Conservation (phyloP, 2,797 vertebrate genomes). For the Hemitrygon akajei region DNA sequence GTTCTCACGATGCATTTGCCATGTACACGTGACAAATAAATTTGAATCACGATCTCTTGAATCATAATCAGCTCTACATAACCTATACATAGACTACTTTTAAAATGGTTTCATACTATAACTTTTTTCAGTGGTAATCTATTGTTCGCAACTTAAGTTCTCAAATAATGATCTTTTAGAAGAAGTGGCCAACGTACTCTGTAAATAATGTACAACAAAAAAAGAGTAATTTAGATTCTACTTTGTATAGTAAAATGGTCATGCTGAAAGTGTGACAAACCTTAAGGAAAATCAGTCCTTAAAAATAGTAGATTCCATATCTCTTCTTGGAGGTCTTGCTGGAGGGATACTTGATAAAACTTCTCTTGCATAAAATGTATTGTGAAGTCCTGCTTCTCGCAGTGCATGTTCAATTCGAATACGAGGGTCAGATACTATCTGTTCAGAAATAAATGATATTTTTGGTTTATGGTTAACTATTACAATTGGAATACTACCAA, state of each 20-base stretch:
- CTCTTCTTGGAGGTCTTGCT: conserved; percentile 72
- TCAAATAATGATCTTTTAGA: background rate
- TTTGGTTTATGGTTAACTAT: background rate
- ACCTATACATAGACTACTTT: background rate
- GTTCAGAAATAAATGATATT: conserved; percentile 47
- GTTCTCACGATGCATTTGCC: too few species aligned
- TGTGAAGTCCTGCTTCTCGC: conserved; percentile 78
- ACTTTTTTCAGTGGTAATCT: background rate
- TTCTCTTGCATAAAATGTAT: conserved; percentile 70
- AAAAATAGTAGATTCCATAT: conserved; percentile 67
- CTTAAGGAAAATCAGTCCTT: conserved; percentile 43
- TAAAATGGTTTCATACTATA: background rate
- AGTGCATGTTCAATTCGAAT: conserved; percentile 78
- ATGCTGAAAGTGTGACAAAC: background rate
- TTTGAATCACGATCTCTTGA: background rate
- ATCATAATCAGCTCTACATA: background rate
- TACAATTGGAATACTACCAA: background rate
- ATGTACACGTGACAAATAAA: too few species aligned
- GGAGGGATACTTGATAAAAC: conserved; percentile 71
- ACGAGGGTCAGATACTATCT: conserved; percentile 84
- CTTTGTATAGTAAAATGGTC: background rate
- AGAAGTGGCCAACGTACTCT: background rate
- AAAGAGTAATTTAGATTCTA: background rate
- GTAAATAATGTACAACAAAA: background rate
- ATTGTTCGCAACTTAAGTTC: background rate